Conservation (phyloP, 1,140 invertebrate genomes). For the Heliconius hermathena region DNA sequence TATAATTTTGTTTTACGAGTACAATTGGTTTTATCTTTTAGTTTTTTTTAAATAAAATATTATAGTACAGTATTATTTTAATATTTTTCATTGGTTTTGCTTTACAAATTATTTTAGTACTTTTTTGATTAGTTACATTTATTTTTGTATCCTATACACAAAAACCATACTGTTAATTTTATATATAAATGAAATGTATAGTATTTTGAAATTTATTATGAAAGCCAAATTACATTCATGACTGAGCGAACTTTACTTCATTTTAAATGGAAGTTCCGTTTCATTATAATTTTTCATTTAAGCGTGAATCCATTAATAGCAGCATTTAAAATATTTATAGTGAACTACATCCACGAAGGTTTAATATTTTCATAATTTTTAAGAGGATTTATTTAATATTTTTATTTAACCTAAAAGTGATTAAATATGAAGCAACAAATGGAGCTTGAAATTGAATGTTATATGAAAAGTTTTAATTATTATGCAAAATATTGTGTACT, state of each 20-base stretch:
- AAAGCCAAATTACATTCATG: conserved; percentile 1
- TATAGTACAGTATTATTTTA: too few relatives aligned
- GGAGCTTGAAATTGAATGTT: too few relatives aligned
- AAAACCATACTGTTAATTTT: background rate
- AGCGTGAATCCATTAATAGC: conserved; percentile 6
- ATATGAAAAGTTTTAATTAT: background rate
- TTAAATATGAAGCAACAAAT: background rate
- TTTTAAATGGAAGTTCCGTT: conserved; percentile 5
- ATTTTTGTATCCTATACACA: background rate
- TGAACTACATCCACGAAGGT: background rate
- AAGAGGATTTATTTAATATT: background rate
- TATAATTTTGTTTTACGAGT: background rate
- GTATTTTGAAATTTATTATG: background rate
- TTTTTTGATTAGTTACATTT: too few relatives aligned
- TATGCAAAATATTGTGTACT: background rate
- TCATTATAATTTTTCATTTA: background rate
- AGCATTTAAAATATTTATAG: background rate
- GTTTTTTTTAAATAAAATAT: background rate
- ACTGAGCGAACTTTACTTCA: background rate
- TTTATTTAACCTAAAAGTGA: background rate
- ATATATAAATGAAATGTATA: background rate
- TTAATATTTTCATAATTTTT: background rate
- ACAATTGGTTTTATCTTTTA: background rate
- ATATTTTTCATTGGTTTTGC: too few relatives aligned
- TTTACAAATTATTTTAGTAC: too few relatives aligned